These are phyloP conservation scores for Calidris pugnax DNA, from an alignment of 2,113 vertebrate species.

Conservation along the genomic window DNA sequence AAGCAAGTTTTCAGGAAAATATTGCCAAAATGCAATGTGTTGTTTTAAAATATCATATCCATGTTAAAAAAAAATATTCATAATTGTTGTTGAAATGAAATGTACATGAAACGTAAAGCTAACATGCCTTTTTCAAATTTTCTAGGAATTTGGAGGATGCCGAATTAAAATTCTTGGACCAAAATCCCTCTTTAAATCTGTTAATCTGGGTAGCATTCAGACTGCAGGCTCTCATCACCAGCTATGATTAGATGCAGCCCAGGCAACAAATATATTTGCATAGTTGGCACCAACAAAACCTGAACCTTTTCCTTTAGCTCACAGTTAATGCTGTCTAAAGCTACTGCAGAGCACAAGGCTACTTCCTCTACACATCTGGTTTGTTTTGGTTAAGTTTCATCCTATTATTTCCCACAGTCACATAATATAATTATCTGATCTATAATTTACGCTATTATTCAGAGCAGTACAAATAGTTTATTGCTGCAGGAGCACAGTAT, in stretches of 20 bases:
- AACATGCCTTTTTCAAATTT: background rate
- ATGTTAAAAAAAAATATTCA: background rate
- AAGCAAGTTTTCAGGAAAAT: background rate
- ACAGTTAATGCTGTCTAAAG: background rate
- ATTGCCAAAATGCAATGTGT: background rate
- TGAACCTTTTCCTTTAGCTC: background rate
- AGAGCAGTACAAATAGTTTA: slow-evolving; percentile 14
- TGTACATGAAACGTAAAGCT: background rate
- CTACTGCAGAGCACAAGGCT: background rate
- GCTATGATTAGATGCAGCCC: background rate
- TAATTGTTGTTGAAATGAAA: background rate
- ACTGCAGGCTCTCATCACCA: background rate
- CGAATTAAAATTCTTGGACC: slow-evolving; percentile 17
- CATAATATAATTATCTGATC: slow-evolving; percentile 10
- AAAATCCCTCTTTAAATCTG: background rate
- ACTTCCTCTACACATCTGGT: background rate
- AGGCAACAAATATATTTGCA: background rate
- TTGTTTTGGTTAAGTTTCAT: slow-evolving; percentile 27
- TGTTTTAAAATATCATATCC: background rate
- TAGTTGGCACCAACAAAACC: background rate
- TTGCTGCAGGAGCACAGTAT: slow-evolving; percentile 1
- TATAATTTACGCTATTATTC: background rate
- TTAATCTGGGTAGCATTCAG: background rate
- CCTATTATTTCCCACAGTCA: background rate
- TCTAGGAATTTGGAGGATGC: background rate